Evolutionary conservation across 2,113 vertebrate genomes (phyloP).

Genomic region (Alectura lathami): DNA sequence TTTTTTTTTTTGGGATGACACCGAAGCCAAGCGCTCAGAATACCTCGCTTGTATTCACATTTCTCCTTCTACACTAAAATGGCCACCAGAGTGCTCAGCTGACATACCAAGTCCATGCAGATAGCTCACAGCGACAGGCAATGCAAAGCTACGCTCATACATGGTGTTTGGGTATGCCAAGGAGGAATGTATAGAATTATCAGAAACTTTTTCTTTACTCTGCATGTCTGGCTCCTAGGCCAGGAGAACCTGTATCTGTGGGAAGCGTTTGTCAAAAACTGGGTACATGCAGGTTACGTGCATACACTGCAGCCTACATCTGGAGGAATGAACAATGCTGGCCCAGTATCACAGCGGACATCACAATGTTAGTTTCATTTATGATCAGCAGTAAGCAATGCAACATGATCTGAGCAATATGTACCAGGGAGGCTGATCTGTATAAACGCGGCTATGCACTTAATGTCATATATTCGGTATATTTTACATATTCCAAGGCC

Average conservation of each 20-base stretch:
- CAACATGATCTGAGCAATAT: background rate
- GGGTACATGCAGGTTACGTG: background rate
- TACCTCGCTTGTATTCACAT: background rate
- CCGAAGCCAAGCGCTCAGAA: background rate
- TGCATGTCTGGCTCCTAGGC: background rate
- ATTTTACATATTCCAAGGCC: background rate
- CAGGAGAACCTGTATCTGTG: background rate
- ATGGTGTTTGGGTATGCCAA: background rate
- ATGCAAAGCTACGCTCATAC: background rate
- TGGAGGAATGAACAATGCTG: background rate
- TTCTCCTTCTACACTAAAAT: background rate
- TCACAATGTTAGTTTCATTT: background rate
- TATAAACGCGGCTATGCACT: background rate
- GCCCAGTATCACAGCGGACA: background rate
- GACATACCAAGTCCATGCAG: background rate
- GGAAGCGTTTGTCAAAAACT: background rate
- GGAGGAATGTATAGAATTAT: background rate
- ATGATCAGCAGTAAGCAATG: background rate
- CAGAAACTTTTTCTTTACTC: background rate
- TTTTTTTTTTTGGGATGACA: background rate
- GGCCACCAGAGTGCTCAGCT: background rate
- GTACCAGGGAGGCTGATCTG: background rate
- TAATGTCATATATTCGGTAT: background rate
- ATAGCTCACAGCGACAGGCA: background rate
- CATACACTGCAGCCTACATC: background rate